Percentiles rank a stretch among this genome's conserved stretches.
phyloP scores from a whole-genome alignment of 2,888 invertebrate species.

The Steinernema carpocapsae region DNA sequence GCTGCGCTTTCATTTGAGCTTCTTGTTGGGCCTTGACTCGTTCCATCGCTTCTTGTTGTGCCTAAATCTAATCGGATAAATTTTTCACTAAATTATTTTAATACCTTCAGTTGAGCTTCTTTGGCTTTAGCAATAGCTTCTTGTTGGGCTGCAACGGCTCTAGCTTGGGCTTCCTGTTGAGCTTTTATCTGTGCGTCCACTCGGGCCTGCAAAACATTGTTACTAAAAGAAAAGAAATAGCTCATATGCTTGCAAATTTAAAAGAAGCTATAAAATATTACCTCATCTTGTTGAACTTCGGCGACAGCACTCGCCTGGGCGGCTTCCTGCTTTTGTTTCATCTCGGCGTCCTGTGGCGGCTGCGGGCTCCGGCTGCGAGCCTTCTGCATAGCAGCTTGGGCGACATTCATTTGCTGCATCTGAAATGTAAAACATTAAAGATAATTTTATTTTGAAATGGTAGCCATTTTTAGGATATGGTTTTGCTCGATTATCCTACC shows the following conservation, averaged over 20 bases:
- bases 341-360: not conserved
- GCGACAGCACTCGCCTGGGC: too few relatives aligned
- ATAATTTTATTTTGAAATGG: too few relatives aligned
- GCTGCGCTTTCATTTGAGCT: constrained; percentile 39
- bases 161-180: constrained; percentile 52
- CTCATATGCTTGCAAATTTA: too few relatives aligned
- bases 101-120: constrained; percentile 10
- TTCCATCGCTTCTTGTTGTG: constrained; percentile 2
- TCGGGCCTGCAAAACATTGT: not conserved
- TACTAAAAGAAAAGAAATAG: too few relatives aligned
- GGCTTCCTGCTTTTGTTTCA: constrained; percentile 24
- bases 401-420: constrained; percentile 19
- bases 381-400: constrained; percentile 5
- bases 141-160: constrained; percentile 48
- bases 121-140: constrained; percentile 50
- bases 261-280: too few relatives aligned
- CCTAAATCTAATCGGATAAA: not conserved
- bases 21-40: not conserved
- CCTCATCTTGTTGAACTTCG: constrained; percentile 21
- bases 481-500: too few relatives aligned
- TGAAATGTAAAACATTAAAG: too few relatives aligned
- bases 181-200: constrained; percentile 39
- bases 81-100: too few relatives aligned
- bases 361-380: constrained; percentile 20
- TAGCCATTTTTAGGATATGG: too few relatives aligned